Evolutionary conservation across 2,888 invertebrate species (phyloP).

Genomic region (Tipula lateralis): DNA sequence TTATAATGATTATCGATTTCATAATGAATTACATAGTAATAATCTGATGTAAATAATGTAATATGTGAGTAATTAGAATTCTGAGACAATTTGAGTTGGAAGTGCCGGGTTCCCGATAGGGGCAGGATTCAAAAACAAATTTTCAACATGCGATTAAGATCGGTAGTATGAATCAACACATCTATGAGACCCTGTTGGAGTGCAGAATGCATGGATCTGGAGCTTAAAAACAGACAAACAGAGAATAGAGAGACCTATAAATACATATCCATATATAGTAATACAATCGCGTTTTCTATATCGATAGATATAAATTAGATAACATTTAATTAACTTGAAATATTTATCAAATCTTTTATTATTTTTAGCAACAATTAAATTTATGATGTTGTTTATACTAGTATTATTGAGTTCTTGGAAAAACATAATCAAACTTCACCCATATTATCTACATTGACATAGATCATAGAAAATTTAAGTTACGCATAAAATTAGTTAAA

Average conservation of each 20-base stretch:
- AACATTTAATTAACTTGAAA: background rate
- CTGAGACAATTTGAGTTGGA: background rate
- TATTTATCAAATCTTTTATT: background rate
- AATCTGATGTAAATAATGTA: background rate
- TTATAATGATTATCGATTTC: background rate
- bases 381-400: background rate
- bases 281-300: background rate
- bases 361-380: background rate
- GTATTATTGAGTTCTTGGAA: background rate
- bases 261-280: background rate
- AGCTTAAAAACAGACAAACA: too few relatives aligned
- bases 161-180: too few relatives aligned
- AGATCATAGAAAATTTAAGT: background rate
- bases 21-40: too few relatives aligned
- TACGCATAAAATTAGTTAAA: background rate
- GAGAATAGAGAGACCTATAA: too few relatives aligned
- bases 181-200: too few relatives aligned
- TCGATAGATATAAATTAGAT: background rate
- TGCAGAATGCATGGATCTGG: too few relatives aligned
- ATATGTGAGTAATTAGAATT: background rate
- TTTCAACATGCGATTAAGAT: too few relatives aligned
- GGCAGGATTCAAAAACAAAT: too few relatives aligned
- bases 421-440: too few relatives aligned
- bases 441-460: too few relatives aligned
- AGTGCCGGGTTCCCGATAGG: background rate